phyloP scores from a whole-genome alignment of 2,888 invertebrate species.

The Adelphocoris suturalis region DNA sequence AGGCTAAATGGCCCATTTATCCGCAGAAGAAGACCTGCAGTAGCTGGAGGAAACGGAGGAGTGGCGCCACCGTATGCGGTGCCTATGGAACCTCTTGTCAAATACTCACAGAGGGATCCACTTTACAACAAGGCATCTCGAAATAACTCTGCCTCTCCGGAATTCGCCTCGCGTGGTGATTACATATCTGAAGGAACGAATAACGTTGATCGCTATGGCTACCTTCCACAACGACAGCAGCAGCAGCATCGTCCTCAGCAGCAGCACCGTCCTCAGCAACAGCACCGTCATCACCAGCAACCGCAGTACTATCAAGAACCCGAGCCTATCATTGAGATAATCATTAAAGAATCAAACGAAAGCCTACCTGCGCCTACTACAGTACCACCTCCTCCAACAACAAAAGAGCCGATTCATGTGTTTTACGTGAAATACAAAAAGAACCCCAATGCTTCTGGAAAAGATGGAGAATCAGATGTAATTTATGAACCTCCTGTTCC shows the following conservation, averaged over 20 bases:
- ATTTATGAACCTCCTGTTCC: conserved; percentile 90
- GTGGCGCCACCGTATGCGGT: conserved; percentile 86
- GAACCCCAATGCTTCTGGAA: conserved; percentile 83
- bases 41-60: neutral
- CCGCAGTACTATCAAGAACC: conserved; percentile 85
- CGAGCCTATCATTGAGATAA: conserved; percentile 94
- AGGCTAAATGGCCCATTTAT: conserved; percentile 58
- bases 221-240: conserved; percentile 78
- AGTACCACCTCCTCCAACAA: conserved; percentile 81
- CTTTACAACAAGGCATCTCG: conserved; percentile 82
- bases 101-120: conserved; percentile 89
- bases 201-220: conserved; percentile 75
- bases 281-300: neutral
- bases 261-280: neutral
- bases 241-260: neutral
- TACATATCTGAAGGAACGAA: conserved; percentile 73
- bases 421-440: conserved; percentile 95
- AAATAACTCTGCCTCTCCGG: conserved; percentile 29
- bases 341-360: conserved; percentile 93
- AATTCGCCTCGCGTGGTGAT: conserved; percentile 72
- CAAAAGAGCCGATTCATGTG: conserved; percentile 92
- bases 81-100: conserved; percentile 89
- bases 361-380: conserved; percentile 84
- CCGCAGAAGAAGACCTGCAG: conserved; percentile 71
- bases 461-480: conserved; percentile 83